These are phyloP conservation scores for Hecatera dysodea DNA, from an alignment of 2,888 invertebrate genomes.

Conservation along the genomic window DNA sequence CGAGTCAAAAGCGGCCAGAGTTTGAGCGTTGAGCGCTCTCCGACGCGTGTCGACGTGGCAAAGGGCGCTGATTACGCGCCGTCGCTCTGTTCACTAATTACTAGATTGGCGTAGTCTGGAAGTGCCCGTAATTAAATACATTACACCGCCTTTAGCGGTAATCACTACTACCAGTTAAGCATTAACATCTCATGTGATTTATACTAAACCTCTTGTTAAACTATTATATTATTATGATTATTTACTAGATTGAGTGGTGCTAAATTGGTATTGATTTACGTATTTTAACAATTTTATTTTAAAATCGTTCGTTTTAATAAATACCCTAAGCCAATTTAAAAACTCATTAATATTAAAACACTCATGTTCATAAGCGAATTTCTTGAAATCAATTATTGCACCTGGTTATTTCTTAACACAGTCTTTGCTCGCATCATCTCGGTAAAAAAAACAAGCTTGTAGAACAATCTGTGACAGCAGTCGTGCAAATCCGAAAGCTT, in stretches of 20 bases:
- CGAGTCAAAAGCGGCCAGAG: slow-evolving; percentile 83
- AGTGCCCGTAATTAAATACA: slow-evolving; percentile 88
- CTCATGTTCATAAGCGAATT: not conserved
- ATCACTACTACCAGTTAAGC: slow-evolving; percentile 42
- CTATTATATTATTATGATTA: slow-evolving; percentile 1
- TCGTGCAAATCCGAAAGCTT: slow-evolving; percentile 81
- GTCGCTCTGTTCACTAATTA: slow-evolving; percentile 86
- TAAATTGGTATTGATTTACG: slow-evolving; percentile 20
- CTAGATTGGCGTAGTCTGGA: slow-evolving; percentile 86
- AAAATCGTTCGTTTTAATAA: not conserved
- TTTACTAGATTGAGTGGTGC: not conserved
- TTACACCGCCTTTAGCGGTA: slow-evolving; percentile 79
- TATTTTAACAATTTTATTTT: not conserved
- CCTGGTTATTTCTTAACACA: slow-evolving; percentile 14
- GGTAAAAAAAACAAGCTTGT: slow-evolving; percentile 63
- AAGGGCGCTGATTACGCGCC: slow-evolving; percentile 88
- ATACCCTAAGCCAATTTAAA: not conserved
- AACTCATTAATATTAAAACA: slow-evolving; percentile 2
- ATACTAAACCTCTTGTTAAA: slow-evolving; percentile 25
- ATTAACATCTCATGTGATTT: slow-evolving; percentile 40
- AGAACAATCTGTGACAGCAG: slow-evolving; percentile 74
- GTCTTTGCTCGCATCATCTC: not conserved
- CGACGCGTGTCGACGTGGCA: slow-evolving; percentile 83
- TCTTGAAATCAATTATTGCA: not conserved
- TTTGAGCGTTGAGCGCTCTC: slow-evolving; percentile 81